These are phyloP conservation scores for Triplophysa tibetana DNA, from an alignment of 2,113 vertebrate species.

Conservation along the genomic window DNA sequence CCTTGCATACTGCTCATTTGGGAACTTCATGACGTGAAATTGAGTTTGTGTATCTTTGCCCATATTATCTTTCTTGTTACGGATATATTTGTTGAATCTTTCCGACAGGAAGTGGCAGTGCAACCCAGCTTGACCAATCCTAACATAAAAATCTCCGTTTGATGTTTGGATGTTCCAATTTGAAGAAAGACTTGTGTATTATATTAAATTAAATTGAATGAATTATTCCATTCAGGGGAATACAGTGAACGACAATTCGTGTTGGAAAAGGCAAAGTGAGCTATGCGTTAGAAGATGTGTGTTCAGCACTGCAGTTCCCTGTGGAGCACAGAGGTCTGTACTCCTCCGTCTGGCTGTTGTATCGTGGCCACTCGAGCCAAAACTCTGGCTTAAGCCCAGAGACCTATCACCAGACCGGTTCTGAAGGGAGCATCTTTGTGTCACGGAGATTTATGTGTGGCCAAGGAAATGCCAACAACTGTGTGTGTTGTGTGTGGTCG, in stretches of 20 bases:
- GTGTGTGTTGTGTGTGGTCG: background rate
- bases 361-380: slow-evolving; percentile 9
- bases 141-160: background rate
- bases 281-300: background rate
- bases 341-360: slow-evolving; percentile 3
- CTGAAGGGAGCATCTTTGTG: slow-evolving; percentile 20
- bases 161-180: background rate
- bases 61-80: too few relatives aligned
- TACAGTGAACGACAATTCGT: background rate
- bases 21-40: too few relatives aligned
- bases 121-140: too few relatives aligned
- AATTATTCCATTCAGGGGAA: background rate
- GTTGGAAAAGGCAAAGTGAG: background rate
- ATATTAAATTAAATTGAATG: too few relatives aligned
- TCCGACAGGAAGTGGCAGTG: too few relatives aligned
- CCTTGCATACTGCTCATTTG: too few relatives aligned
- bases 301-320: background rate
- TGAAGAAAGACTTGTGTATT: background rate
- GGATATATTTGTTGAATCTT: too few relatives aligned
- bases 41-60: too few relatives aligned
- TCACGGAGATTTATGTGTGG: slow-evolving; percentile 5
- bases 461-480: slow-evolving; percentile 26
- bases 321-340: background rate
- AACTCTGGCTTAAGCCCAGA: slow-evolving; percentile 31
- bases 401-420: slow-evolving; percentile 34